Conservation (phyloP, 2,888 invertebrate genomes). For the Apeira syringaria region DNA sequence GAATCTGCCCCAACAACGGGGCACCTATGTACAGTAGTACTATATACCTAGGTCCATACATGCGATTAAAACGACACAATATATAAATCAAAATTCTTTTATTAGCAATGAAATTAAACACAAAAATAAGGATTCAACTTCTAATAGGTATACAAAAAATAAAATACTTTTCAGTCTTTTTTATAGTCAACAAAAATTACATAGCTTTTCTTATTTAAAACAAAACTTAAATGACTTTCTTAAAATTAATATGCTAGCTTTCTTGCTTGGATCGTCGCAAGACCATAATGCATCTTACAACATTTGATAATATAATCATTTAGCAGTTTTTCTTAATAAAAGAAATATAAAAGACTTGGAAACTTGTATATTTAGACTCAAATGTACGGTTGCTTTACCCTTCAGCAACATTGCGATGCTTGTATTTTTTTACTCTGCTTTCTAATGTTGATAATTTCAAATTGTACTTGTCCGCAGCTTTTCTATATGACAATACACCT, state of each 20-base stretch:
- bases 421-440: neutral
- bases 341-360: neutral
- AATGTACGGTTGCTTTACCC: neutral
- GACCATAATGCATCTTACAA: slow-evolving; percentile 1
- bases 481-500: neutral
- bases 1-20: neutral
- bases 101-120: neutral
- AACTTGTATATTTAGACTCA: neutral
- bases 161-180: neutral
- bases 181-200: neutral
- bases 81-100: neutral
- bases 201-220: neutral
- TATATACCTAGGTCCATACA: too few species aligned
- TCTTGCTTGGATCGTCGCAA: neutral
- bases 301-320: slow-evolving; percentile 2
- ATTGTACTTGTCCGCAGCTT: slow-evolving; percentile 1
- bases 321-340: neutral
- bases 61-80: too few species aligned
- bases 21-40: too few species aligned
- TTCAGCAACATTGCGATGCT: neutral
- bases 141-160: neutral
- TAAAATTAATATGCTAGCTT: neutral
- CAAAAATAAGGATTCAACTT: too few species aligned
- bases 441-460: neutral
- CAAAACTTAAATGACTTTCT: neutral